Evolutionary conservation across 2,113 vertebrate genomes (phyloP), one percentile per base, ranked within the genome.

Genomic region (Gavia stellata): DNA sequence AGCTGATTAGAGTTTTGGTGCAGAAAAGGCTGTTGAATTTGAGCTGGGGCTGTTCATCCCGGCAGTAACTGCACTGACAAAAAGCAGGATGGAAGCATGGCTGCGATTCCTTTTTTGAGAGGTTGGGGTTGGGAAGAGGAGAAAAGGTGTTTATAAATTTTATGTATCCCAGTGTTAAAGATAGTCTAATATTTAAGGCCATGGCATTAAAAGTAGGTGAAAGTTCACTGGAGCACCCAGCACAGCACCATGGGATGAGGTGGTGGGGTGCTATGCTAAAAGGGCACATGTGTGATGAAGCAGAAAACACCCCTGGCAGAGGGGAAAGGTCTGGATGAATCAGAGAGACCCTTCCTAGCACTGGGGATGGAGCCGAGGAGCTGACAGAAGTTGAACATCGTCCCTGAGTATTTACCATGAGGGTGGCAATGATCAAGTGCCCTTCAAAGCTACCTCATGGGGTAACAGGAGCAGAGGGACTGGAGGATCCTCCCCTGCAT

Each of bases 331-430:
- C 53, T 62, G 62, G 34, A 13, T 17, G 29, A 58, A 2, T 5
- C 42, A 21, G 29, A 50, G n/a, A 74, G 18, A 38, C 5, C 25
- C 25, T 38, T 61, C 14, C 10, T 38, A 68, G 40, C 3, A 1
- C 17, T 71, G 66, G 23, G 11, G 26, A 8, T 20, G 40, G 78
- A 79, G 33, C 31, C 1, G 13, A 73, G 49, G 58, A 62, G 23
- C 52, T 92, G 70, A 5, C 40, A 38, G 80, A 21, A 9, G 14
- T 2, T 44, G 34, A 26, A 24, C 14, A 31, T 7, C 0, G 0
- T 28, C 38, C 38, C 13, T 19, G 38, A 59, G 56, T 7, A 25
- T 68, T 50, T 47, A 38, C 56, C 29, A 7, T 2, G 58, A 63
- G 49, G 56, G 10, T 14, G 20, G 36, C 5, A 44, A 13, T 2